phyloP scores from a whole-genome alignment of 2,797 vertebrate species.

The Tapirus indicus region DNA sequence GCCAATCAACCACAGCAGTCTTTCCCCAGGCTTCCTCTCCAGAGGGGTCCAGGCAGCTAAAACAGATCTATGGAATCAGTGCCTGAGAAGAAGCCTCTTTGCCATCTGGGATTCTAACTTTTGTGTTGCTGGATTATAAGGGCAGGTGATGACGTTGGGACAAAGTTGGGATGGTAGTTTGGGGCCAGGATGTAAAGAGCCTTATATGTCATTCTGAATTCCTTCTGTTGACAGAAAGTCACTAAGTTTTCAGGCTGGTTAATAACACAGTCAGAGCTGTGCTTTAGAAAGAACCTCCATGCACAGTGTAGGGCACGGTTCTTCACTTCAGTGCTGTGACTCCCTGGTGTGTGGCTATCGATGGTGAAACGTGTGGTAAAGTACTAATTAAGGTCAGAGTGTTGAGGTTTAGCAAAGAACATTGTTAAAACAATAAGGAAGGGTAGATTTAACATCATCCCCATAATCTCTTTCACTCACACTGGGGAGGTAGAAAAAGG shows the following conservation, averaged over 20 bases:
- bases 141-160: background rate
- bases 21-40: background rate
- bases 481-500: background rate
- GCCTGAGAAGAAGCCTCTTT: background rate
- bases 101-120: background rate
- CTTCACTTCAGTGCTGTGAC: accelerated
- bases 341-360: accelerated
- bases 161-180: background rate
- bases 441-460: too few species aligned
- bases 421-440: background rate
- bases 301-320: accelerated
- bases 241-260: background rate
- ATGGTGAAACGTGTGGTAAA: background rate
- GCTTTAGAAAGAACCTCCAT: background rate
- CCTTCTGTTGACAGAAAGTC: background rate
- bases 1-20: accelerated
- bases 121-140: background rate
- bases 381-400: too few species aligned
- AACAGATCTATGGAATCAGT: background rate
- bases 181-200: background rate
- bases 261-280: background rate
- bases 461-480: background rate
- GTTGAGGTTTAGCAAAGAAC: background rate
- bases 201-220: background rate
- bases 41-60: background rate